Evolutionary conservation across 2,797 vertebrate species (phyloP).

Genomic region (Hephaestus fuliginosus): DNA sequence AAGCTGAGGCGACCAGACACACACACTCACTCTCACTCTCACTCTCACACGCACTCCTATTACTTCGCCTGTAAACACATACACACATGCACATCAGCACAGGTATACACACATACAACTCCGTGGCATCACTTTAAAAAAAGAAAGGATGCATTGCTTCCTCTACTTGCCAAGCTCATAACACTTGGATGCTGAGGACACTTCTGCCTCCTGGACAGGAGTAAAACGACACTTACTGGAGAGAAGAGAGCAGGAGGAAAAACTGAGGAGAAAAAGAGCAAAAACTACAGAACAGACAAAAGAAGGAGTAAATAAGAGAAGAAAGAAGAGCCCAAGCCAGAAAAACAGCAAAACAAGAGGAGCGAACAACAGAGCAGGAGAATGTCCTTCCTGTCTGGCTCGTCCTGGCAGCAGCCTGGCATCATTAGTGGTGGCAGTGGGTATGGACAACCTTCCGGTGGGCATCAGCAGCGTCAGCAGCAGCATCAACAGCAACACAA

Average conservation of each 20-base stretch:
- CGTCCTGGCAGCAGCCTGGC: conserved; percentile 76
- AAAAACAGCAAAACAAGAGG: conserved; percentile 40
- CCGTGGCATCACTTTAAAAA: conserved; percentile 46
- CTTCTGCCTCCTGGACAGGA: conserved; percentile 60
- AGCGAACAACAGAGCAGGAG: conserved; percentile 50
- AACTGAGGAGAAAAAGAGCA: conserved; percentile 23
- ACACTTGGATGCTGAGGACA: conserved; percentile 65
- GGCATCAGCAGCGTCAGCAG: conserved; percentile 74
- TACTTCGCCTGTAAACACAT: conserved; percentile 44
- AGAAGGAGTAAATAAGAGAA: conserved; percentile 21
- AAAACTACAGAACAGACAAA: conserved; percentile 23
- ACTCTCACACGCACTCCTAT: conserved; percentile 52
- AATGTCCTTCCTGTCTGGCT: conserved; percentile 90
- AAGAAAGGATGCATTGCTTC: conserved; percentile 48
- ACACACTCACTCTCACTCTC: conserved; percentile 45
- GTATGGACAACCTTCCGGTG: conserved; percentile 71
- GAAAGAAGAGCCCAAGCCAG: conserved; percentile 19
- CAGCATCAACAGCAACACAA: conserved; percentile 77
- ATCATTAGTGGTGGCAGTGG: conserved; percentile 64
- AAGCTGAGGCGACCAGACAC: conserved; percentile 75
- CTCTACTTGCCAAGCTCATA: conserved; percentile 55
- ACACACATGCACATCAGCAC: conserved; percentile 49
- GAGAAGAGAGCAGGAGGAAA: conserved; percentile 26
- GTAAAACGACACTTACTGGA: conserved; percentile 44
- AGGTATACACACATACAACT: conserved; percentile 43